These are phyloP conservation scores for Halyomorpha halys DNA, from an alignment of 1,140 invertebrate species.

Conservation along the genomic window DNA sequence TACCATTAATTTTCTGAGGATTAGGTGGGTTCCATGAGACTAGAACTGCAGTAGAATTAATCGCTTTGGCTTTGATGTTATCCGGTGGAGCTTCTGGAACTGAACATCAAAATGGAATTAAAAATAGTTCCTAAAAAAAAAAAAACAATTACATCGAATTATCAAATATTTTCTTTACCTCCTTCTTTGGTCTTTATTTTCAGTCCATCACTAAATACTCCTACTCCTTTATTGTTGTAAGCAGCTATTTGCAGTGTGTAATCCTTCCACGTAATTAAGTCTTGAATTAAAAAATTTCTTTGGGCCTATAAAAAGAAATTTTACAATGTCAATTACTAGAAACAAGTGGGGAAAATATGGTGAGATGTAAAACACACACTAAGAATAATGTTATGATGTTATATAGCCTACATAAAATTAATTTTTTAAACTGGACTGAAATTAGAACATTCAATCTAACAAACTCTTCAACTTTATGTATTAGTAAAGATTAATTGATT, in stretches of 20 bases:
- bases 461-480: no score
- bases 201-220: slow-evolving; percentile 80
- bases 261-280: slow-evolving; percentile 94
- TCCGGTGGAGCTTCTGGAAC: slow-evolving; percentile 85
- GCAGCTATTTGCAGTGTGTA: slow-evolving; percentile 96
- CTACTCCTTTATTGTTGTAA: slow-evolving; percentile 93
- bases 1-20: slow-evolving; percentile 95
- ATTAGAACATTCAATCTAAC: no score
- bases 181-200: slow-evolving; percentile 93
- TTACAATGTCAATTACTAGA: background rate
- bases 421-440: no score
- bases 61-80: slow-evolving; percentile 59
- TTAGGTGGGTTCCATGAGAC: slow-evolving; percentile 86
- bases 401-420: no score
- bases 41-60: slow-evolving; percentile 77
- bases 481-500: no score
- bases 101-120: slow-evolving; percentile 29
- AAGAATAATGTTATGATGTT: no score
- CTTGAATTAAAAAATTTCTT: slow-evolving; percentile 82
- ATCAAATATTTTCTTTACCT: slow-evolving; percentile 35
- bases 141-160: background rate
- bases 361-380: no score
- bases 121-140: background rate
- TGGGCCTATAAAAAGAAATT: slow-evolving; percentile 48
- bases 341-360: no score